Percentiles rank a stretch among this genome's conserved stretches.
Conservation (phyloP, 2,797 vertebrate genomes). For the Helostoma temminkii region DNA sequence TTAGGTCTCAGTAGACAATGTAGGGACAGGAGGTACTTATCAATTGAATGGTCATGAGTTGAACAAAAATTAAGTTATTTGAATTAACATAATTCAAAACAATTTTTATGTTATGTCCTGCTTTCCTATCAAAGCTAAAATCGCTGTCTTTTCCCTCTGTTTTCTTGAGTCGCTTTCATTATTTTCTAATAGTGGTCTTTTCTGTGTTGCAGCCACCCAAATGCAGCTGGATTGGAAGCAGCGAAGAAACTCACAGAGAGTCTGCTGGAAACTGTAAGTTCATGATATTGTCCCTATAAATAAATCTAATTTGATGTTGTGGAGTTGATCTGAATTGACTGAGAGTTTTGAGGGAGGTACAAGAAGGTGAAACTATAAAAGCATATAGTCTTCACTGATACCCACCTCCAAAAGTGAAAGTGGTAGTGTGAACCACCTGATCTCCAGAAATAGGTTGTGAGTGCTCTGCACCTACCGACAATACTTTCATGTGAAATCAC, state of each 20-base stretch:
- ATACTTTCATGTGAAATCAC: background rate
- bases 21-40: background rate
- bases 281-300: background rate
- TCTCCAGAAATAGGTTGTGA: slow-evolving; percentile 67
- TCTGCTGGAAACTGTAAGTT: slow-evolving; percentile 86
- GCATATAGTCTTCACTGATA: slow-evolving; percentile 79
- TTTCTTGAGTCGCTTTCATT: background rate
- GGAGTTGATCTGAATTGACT: background rate
- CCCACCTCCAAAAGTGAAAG: slow-evolving; percentile 78
- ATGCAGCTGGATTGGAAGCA: slow-evolving; percentile 82
- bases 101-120: too few species aligned
- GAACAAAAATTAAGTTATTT: too few species aligned
- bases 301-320: background rate
- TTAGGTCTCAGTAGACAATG: background rate
- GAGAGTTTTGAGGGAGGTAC: slow-evolving; percentile 63
- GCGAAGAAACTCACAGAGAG: slow-evolving; percentile 87
- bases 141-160: background rate
- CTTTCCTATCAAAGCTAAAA: background rate
- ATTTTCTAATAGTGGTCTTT: slow-evolving; percentile 6
- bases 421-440: slow-evolving; percentile 79
- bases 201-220: slow-evolving; percentile 83
- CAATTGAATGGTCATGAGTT: background rate
- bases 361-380: slow-evolving; percentile 81
- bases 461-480: slow-evolving; percentile 82
- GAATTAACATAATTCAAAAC: too few species aligned